Evolutionary conservation across 2,797 vertebrate genomes (phyloP), one percentile per base, ranked within the genome.

Genomic region (Scomberomorus guttatus): DNA sequence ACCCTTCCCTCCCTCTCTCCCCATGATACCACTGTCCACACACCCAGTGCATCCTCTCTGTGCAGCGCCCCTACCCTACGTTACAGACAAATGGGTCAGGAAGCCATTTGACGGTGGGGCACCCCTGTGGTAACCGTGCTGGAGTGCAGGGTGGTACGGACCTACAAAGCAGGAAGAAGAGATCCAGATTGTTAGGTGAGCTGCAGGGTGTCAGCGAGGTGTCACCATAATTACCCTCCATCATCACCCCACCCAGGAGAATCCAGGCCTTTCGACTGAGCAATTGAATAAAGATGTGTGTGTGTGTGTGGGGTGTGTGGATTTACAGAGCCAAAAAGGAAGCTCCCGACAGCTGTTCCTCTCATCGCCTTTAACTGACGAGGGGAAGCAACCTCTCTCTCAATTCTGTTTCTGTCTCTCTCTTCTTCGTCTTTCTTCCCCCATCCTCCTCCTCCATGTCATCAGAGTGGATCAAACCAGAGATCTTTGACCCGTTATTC

Each of bases 341-440:
- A 94, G 92, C 89, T 86, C 79, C 72, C 13, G 15, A 86, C 94
- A 93, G 92, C 90, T 92, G 93, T 81, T 94, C 75, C 88, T 81
- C 91, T 92, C 91, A 92, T 94, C 79, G 46, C 84, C 79, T 86
- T 46, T 1, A 69, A 65, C 85, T 82, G 87, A 81, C 48, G 64
- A 65, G 60, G 67, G 68, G 72, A 88, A 84, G 79, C 70, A 63
- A 61, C 82, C 61, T 52, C 65, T 69, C 65, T 72, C 64, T 55
- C 51, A 64, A 4, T 55, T 52, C 61, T 10, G n/a, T 77, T 54
- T 70, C 61, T 69, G n/a, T 67, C 58, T 75, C 77, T 46, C 54
- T 58, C 50, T 10, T 63, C 46, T 22, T 39, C 34, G 46, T 61
- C 46, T 59, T 52, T 14, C 71, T 48, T 50, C 61, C 57, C 51